Conservation (phyloP, 2,113 vertebrate species). For the Etheostoma cragini region DNA sequence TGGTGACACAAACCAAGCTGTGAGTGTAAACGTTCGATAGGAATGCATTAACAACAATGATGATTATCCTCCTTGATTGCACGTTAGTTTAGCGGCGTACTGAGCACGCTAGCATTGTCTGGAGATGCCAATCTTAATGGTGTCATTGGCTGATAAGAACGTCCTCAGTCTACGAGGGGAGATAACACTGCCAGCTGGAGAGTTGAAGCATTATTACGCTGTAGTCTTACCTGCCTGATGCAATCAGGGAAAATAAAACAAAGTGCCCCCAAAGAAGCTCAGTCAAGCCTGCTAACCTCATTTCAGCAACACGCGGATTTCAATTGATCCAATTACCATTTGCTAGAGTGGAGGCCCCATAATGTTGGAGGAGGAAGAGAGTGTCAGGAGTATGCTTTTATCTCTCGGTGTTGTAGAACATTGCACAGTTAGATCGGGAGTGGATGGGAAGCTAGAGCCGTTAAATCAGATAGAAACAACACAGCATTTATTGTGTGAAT, state of each 20-base stretch:
- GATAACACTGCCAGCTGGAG: slow-evolving; percentile 68
- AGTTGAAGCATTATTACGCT: slow-evolving; percentile 50
- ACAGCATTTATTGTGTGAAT: background rate
- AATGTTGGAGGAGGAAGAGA: slow-evolving; percentile 18
- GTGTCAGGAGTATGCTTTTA: slow-evolving; percentile 51
- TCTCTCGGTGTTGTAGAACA: slow-evolving; percentile 45
- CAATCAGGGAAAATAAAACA: slow-evolving; percentile 64
- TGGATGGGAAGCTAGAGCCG: background rate
- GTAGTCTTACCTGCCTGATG: slow-evolving; percentile 62
- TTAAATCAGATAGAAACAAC: background rate
- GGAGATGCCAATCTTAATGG: slow-evolving; percentile 78
- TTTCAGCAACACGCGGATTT: slow-evolving; percentile 58
- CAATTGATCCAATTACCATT: slow-evolving; percentile 72
- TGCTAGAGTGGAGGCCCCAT: slow-evolving; percentile 37
- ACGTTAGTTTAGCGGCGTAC: slow-evolving; percentile 54
- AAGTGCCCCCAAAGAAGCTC: slow-evolving; percentile 42
- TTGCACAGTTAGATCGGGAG: slow-evolving; percentile 32
- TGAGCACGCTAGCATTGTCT: slow-evolving; percentile 61
- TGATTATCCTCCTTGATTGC: slow-evolving; percentile 54
- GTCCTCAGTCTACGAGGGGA: slow-evolving; percentile 40
- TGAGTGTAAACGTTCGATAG: slow-evolving; percentile 23
- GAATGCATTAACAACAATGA: slow-evolving; percentile 35
- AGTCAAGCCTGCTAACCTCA: slow-evolving; percentile 45
- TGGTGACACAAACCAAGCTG: slow-evolving; percentile 21
- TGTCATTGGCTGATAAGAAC: slow-evolving; percentile 67